phyloP scores from a whole-genome alignment of 92 coral and sea anemone species.

The Ricordea florida region DNA sequence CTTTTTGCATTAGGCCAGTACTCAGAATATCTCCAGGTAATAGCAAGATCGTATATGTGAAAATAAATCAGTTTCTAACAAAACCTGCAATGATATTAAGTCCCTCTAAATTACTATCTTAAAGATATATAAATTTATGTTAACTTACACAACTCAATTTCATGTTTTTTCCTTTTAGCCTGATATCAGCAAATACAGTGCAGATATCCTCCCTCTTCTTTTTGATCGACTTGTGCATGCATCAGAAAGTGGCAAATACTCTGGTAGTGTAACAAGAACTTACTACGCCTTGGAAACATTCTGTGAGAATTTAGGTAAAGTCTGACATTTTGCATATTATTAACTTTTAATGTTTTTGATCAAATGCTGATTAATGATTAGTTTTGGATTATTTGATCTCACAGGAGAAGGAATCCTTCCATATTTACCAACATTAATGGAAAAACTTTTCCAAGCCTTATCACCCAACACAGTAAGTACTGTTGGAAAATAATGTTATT shows the following conservation, averaged over 20 bases:
- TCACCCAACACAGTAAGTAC: constrained; percentile 80
- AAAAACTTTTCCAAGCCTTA: constrained; percentile 74
- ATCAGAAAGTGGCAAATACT: constrained; percentile 57
- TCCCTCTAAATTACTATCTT: not conserved
- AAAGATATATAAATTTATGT: not conserved
- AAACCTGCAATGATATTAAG: not conserved
- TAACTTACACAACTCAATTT: not conserved
- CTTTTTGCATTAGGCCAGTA: constrained; percentile 97
- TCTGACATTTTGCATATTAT: too few relatives aligned
- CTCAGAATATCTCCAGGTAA: constrained; percentile 95
- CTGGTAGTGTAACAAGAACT: constrained; percentile 80
- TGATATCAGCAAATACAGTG: constrained; percentile 90
- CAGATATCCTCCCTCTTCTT: constrained; percentile 85
- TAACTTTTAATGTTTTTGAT: too few relatives aligned
- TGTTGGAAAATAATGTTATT: too few relatives aligned
- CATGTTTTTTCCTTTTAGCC: constrained; percentile 65
- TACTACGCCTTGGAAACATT: constrained; percentile 98
- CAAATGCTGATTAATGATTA: too few relatives aligned
- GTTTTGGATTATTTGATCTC: too few relatives aligned
- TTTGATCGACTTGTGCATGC: constrained; percentile 87
- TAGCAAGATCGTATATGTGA: not conserved
- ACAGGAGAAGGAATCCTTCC: constrained; percentile 92
- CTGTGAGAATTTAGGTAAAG: constrained; percentile 95
- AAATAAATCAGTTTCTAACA: not conserved
- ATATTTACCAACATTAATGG: constrained; percentile 87